A percentile compares a stretch with the other conserved stretches of the same genome.
Conservation (phyloP, 64 coral and sea anemone species). For the Stichodactyla mertensii region DNA sequence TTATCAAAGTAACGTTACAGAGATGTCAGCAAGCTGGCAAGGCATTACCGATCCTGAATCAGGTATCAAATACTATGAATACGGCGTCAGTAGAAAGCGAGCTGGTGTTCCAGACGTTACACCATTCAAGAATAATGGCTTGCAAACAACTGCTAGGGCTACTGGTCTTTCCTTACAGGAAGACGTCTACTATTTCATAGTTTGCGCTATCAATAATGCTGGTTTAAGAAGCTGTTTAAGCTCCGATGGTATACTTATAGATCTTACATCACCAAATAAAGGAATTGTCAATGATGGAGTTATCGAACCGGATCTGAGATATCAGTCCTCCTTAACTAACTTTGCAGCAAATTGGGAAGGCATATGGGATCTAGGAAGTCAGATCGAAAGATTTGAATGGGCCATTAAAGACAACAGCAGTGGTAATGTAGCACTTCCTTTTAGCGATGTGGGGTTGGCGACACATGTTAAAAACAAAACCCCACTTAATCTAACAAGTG, state of each 20-base stretch:
- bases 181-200: conserved; percentile 85
- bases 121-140: conserved; percentile 44
- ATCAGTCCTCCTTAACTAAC: conserved; percentile 57
- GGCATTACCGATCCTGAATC: conserved; percentile 63
- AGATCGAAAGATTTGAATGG: conserved; percentile 77
- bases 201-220: conserved; percentile 89
- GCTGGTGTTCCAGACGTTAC: conserved; percentile 42
- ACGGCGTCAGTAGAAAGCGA: conserved; percentile 74
- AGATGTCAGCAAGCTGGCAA: conserved; percentile 64
- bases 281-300: conserved; percentile 91
- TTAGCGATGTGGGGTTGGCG: conserved; percentile 60
- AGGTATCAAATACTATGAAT: conserved; percentile 63
- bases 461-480: conserved; percentile 74
- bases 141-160: conserved; percentile 25
- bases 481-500: conserved; percentile 49
- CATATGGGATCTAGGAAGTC: conserved; percentile 86
- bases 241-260: conserved; percentile 89
- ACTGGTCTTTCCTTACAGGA: conserved; percentile 49
- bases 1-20: conserved; percentile 61
- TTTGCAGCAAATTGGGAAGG: conserved; percentile 95
- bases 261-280: conserved; percentile 56
- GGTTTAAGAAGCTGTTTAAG: conserved; percentile 55
- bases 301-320: conserved; percentile 82
- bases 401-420: conserved; percentile 55
- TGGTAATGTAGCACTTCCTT: conserved; percentile 48